A percentile compares a stretch with the other conserved stretches of the same genome.
phyloP scores from a whole-genome alignment of 92 coral and sea anemone species.

The Palythoa grandiflora region DNA sequence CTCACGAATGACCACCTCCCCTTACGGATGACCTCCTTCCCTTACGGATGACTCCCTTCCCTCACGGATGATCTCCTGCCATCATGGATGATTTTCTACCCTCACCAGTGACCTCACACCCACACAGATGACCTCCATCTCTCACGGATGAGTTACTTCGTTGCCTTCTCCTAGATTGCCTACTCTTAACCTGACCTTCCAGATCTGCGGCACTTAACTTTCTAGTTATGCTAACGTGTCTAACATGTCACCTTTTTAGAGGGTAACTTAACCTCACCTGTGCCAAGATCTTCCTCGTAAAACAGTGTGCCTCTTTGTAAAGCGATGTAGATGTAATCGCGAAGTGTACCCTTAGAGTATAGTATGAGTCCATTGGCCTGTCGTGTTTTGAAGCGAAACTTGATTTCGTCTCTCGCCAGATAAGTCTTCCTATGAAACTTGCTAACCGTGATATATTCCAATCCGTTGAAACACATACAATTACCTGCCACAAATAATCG shows the following conservation, averaged over 20 bases:
- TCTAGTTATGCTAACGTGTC: not conserved
- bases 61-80: too few species aligned
- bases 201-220: too few species aligned
- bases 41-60: too few species aligned
- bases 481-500: slow-evolving; percentile 56
- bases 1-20: too few species aligned
- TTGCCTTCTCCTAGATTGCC: too few species aligned
- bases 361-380: slow-evolving; percentile 77
- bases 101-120: too few species aligned
- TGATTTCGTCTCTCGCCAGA: slow-evolving; percentile 70
- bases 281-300: slow-evolving; percentile 85
- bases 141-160: too few species aligned
- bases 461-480: slow-evolving; percentile 80
- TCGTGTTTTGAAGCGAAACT: slow-evolving; percentile 75
- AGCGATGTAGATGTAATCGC: slow-evolving; percentile 83
- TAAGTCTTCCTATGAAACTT: slow-evolving; percentile 69
- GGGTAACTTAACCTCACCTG: slow-evolving; percentile 69
- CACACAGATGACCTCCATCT: too few species aligned
- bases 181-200: too few species aligned
- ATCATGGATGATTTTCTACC: too few species aligned
- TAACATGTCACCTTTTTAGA: not conserved
- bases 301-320: slow-evolving; percentile 77
- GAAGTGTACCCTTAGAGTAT: slow-evolving; percentile 75
- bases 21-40: too few species aligned
- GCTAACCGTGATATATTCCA: slow-evolving; percentile 65